Base-by-base conservation (phyloP, 2,113 vertebrate species). In the Urocynchramus pylzowi region DNA sequence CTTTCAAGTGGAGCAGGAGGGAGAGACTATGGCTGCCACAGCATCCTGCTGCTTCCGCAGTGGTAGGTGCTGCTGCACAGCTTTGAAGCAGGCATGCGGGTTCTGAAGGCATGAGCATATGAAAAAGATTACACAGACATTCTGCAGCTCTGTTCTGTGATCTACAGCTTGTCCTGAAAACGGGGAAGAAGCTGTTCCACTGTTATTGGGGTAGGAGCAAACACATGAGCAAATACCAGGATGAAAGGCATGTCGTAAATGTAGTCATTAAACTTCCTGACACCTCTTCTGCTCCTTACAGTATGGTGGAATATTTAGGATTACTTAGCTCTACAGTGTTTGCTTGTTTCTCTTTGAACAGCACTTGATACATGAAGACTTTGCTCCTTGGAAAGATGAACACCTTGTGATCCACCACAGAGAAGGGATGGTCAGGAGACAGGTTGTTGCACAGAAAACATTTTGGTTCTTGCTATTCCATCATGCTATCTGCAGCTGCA, bases 1-100 rank as follows among this genome's bases (percentile, higher is more conserved):
- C 64, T 91, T 88, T 96, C 56, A 93, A 93, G 73, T 80, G 83
- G 73, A 84, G 33, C 19, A 33, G 63, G 44, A 93, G 27, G 26
- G 68, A 84, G 60, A 90, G 47, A 74, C 54, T 31, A 17, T 18
- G 33, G 33, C 61, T 86, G 39, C 56, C 76, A 54, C 64, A 93
- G 69, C 90, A 83, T 83, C 49, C 81, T 87, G 42, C 78, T 85
- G 49, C 59, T 78, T 63, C 57, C 9, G 1, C 8, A 2, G 52
- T 18, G 27, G 47, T 77, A 41, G 67, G 24, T 80, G 59, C 44
- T 76, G 61, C 45, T 78, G 69, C 78, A 56, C 18, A 47, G 70
- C 59, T 95, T 65, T 94, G 59, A 67, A 77, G 49, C 0, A 4
- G 47, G 23, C 26, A 2, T 13, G 19, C 0, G 0, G 75, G 4